Base-by-base conservation (phyloP, 2,113 vertebrate genomes). In the Antennarius striatus region DNA sequence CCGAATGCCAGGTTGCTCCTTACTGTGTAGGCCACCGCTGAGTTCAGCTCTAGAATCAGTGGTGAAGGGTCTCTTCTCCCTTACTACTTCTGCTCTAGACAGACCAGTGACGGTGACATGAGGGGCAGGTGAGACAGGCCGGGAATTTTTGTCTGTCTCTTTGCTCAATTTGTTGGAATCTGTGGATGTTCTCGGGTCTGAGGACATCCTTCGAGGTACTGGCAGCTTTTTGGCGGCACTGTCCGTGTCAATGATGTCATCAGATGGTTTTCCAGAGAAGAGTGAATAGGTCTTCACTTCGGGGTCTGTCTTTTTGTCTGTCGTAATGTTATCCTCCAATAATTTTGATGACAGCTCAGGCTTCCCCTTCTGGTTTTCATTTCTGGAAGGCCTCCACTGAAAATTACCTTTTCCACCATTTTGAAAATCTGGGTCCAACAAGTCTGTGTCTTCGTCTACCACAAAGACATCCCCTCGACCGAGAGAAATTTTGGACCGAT, bases 271-370 rank as follows among this genome's bases (percentile, higher is more conserved):
- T 63, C 82, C 4, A 0, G 88, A 78, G 52, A 87, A 86, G 0
- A 4, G 53, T 0, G 56, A 53, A 4, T 74, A 57, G 40, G 1
- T 67, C 58, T n/a, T 64, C 0, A 47, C 43, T 3, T 59, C 56
- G 0, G 1, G 2, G 1, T 63, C 63, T 0, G 72, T 66, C 3
- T 71, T 85, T 73, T 96, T 95, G 45, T 92, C 90, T 0, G 58
- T 92, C 52, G 94, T 95, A 66, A 93, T 22, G 2, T 95, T 96
- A 63, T 96, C 93, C 30, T 95, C 85, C 3, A 43, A 5, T 14
- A 50, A 57, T 49, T 92, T 88, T 0, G 90, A 88, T 42, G 71
- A 51, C 2, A 9, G 64, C 1, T 91, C 91, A 47, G 93, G 89
- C 68, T 94, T 94, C 46, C 73, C 87, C 9, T 88, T 91, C 30